A percentile compares a stretch with the other conserved stretches of the same genome.
These are phyloP conservation scores for Alectura lathami DNA, from an alignment of 2,113 vertebrate genomes.

Conservation along the genomic window DNA sequence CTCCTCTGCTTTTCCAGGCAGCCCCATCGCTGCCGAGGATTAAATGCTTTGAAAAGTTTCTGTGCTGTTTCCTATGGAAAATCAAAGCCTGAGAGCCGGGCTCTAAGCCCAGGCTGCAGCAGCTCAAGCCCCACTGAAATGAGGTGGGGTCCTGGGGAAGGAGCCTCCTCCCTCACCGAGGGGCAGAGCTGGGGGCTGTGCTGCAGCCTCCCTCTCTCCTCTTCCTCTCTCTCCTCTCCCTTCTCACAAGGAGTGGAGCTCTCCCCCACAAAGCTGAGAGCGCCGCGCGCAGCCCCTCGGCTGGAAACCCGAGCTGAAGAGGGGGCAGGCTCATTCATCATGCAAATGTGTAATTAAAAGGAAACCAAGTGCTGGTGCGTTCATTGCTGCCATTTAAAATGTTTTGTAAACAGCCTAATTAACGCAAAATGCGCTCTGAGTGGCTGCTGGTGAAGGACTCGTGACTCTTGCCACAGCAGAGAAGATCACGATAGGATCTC, in stretches of 20 bases:
- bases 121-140: not conserved
- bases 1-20: constrained; percentile 30
- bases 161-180: fast-evolving
- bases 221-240: not conserved
- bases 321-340: not conserved
- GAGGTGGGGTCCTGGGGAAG: not conserved
- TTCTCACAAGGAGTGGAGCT: not conserved
- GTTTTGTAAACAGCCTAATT: constrained; percentile 68
- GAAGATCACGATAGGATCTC: constrained; percentile 29
- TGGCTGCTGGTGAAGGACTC: constrained; percentile 29
- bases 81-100: not conserved
- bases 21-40: not conserved
- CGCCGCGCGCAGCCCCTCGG: not conserved
- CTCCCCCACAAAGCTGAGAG: not conserved
- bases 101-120: not conserved
- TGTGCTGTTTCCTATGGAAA: not conserved
- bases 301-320: not conserved
- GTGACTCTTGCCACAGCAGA: not conserved
- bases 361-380: not conserved
- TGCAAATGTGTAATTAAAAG: constrained; percentile 51
- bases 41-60: not conserved
- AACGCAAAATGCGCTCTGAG: constrained; percentile 41
- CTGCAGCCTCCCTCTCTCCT: not conserved
- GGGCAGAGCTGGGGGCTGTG: not conserved
- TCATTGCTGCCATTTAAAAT: constrained; percentile 44